Evolutionary conservation across 2,797 vertebrate species (phyloP).

Genomic region (Myotis myotis): DNA sequence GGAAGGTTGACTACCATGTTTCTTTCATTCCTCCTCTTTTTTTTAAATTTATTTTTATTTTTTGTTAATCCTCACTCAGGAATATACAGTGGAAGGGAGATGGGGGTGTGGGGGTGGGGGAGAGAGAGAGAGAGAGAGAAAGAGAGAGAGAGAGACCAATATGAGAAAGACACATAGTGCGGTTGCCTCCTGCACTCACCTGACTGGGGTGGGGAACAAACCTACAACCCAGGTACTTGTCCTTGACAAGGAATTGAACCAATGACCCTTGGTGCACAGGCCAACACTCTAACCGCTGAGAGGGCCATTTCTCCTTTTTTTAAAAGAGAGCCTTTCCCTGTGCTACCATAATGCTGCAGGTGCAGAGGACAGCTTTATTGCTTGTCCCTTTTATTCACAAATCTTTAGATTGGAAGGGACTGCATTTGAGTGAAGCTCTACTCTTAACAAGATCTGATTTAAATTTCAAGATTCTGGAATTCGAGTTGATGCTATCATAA

Average conservation of each 20-base stretch:
- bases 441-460: not conserved
- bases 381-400: not conserved
- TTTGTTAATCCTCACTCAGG: too few relatives aligned
- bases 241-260: too few relatives aligned
- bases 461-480: not conserved
- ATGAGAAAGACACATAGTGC: too few relatives aligned
- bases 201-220: too few relatives aligned
- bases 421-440: not conserved
- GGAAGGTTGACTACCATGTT: not conserved
- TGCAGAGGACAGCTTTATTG: not conserved
- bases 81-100: too few relatives aligned
- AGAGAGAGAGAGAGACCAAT: too few relatives aligned
- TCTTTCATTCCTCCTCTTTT: not conserved
- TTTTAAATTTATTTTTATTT: too few relatives aligned
- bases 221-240: too few relatives aligned
- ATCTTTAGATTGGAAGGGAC: not conserved
- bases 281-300: too few relatives aligned
- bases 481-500: not conserved
- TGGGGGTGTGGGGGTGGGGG: rapidly evolving
- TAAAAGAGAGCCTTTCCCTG: not conserved
- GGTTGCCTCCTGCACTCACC: too few relatives aligned
- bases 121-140: too few relatives aligned
- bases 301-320: not conserved
- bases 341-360: not conserved
- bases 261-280: too few relatives aligned